Evolutionary conservation across 2,797 vertebrate genomes (phyloP).

Genomic region (Melanotaenia trifasciata): DNA sequence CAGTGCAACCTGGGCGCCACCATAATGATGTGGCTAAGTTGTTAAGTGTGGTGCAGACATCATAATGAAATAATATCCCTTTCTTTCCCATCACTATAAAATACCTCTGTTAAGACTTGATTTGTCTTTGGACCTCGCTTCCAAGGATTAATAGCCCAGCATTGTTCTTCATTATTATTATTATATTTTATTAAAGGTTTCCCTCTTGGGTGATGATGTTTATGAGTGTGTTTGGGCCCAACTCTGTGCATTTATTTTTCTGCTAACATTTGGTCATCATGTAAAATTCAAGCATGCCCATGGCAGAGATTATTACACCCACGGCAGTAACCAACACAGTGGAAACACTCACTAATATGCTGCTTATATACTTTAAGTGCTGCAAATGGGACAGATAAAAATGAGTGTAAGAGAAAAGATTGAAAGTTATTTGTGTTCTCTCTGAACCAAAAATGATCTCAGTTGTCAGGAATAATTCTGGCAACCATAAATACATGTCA

Average conservation of each 20-base stretch:
- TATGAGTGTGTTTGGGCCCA: slow-evolving; percentile 57
- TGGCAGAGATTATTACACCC: slow-evolving; percentile 59
- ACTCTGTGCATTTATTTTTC: slow-evolving; percentile 45
- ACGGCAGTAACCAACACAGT: slow-evolving; percentile 46
- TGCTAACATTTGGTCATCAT: slow-evolving; percentile 59
- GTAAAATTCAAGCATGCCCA: slow-evolving; percentile 59
- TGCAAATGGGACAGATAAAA: slow-evolving; percentile 60
- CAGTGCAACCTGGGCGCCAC: slow-evolving; percentile 51
- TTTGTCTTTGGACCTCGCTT: slow-evolving; percentile 68
- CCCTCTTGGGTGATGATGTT: slow-evolving; percentile 62
- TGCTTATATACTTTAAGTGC: slow-evolving; percentile 50
- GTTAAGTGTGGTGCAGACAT: slow-evolving; percentile 56
- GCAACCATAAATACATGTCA: slow-evolving; percentile 20
- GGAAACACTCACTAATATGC: slow-evolving; percentile 63
- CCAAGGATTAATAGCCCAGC: slow-evolving; percentile 54
- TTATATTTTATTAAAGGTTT: slow-evolving; percentile 53
- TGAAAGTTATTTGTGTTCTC: slow-evolving; percentile 19
- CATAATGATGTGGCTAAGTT: slow-evolving; percentile 71
- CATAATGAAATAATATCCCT: slow-evolving; percentile 72
- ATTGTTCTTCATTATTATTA: slow-evolving; percentile 69
- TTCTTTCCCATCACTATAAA: slow-evolving; percentile 70
- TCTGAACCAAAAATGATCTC: slow-evolving; percentile 45
- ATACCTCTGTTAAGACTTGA: slow-evolving; percentile 56
- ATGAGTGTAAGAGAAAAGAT: slow-evolving; percentile 31
- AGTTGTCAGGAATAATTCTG: slow-evolving; percentile 26